Base-by-base conservation (phyloP, 2,888 invertebrate genomes). In the Melieria crassipennis region DNA sequence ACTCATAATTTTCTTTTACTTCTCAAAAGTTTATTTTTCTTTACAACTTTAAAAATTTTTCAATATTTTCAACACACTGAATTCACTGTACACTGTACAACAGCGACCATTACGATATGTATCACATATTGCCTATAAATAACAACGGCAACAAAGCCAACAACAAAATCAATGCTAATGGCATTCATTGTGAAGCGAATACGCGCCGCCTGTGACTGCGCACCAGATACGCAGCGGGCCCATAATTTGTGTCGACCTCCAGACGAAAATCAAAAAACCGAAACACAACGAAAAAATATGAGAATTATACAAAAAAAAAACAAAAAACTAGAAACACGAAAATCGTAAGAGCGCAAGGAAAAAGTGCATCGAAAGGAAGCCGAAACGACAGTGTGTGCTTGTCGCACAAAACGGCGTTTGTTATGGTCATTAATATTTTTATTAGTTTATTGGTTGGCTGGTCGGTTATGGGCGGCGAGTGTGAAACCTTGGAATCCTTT, bases 391-490 rank as follows among this genome's bases (percentile, higher is more conserved):
- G 55, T 61, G 42, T 43, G n/a, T 7, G 65, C 30, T 30, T 30
- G 30, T 30, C 63, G 50, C 56, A 75, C 79, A 75, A 80, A 81
- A 78, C 78, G 71, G 65, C 75, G 73, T 79, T 82, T 81, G 79
- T 78, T 80, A 79, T 82, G 81, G 79, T 79, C 81, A 81, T 84
- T 84, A 80, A 81, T 80, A 77, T 79, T 82, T 82, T 84, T 82
- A 84, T 82, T 78, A 78, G 75, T 77, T 77, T 78, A 76, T 60
- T 45, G 50, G 16, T 50, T 16, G 50, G 43, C 46, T 60, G n/a
- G 43, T 45, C 30, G 46, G 10, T 63, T 58, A 69, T 64, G 61
- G 45, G 6, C 45, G 13, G 16, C 52, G 42, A 64, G 45, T 65
- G 42, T 7, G 65, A 50, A 62, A 52, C n/a, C 67, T 45, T 46